phyloP scores from a whole-genome alignment of 2,888 invertebrate genomes.

The Pandemis cinnamomeana region DNA sequence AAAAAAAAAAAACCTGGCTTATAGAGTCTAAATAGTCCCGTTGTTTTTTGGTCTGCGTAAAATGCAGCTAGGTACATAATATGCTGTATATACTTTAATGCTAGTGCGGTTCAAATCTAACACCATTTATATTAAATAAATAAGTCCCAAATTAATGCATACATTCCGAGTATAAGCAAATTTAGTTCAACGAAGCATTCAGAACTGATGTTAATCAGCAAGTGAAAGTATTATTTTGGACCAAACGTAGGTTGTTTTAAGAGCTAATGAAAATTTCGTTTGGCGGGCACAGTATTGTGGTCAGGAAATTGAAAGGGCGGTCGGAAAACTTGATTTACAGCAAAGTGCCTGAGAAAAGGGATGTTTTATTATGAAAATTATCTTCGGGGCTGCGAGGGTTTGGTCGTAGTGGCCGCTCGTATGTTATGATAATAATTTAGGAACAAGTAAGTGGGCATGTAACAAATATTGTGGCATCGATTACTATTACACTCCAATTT shows the following conservation, averaged over 20 bases:
- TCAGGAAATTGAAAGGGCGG: slow-evolving; percentile 79
- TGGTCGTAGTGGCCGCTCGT: slow-evolving; percentile 54
- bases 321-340: slow-evolving; percentile 79
- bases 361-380: slow-evolving; percentile 80
- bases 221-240: slow-evolving; percentile 61
- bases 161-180: background rate
- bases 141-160: background rate
- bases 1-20: too few species aligned
- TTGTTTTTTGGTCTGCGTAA: too few species aligned
- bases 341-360: slow-evolving; percentile 75
- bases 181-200: slow-evolving; percentile 29
- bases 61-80: background rate
- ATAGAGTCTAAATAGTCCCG: too few species aligned
- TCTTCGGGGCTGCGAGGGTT: slow-evolving; percentile 60
- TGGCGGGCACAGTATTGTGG: slow-evolving; percentile 71
- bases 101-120: too few species aligned
- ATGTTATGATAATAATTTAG: slow-evolving; percentile 51
- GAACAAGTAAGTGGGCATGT: slow-evolving; percentile 33
- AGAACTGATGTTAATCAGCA: slow-evolving; percentile 51
- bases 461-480: slow-evolving; percentile 35
- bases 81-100: too few species aligned
- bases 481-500: slow-evolving; percentile 12
- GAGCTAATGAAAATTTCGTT: slow-evolving; percentile 72
- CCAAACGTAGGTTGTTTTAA: slow-evolving; percentile 58
- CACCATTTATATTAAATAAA: too few species aligned